Evolutionary conservation across 1,140 invertebrate genomes (phyloP).

Genomic region (Aphaenogaster ashmeadi): DNA sequence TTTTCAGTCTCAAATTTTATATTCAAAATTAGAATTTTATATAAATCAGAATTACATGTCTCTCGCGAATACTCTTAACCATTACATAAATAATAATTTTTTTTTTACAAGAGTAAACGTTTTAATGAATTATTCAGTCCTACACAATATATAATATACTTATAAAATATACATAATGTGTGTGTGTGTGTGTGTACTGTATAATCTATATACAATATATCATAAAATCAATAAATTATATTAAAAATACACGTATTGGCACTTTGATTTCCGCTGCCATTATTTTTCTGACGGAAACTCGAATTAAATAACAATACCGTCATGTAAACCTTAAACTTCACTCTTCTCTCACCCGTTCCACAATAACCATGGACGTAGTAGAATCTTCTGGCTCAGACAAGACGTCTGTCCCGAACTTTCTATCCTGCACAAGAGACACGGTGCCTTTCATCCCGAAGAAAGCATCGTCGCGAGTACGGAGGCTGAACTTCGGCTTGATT

Average conservation of each 20-base stretch:
- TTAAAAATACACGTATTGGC: not conserved
- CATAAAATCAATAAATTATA: slow-evolving; percentile 9
- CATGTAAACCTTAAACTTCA: slow-evolving; percentile 34
- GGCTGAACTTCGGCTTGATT: slow-evolving; percentile 76
- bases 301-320: slow-evolving; percentile 30
- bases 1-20: not conserved
- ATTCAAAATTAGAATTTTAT: not conserved
- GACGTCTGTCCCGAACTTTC: slow-evolving; percentile 50
- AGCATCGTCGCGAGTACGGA: slow-evolving; percentile 33
- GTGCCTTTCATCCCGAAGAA: slow-evolving; percentile 32
- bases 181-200: not conserved
- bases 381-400: slow-evolving; percentile 32
- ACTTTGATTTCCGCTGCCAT: not conserved
- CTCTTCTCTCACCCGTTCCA: not conserved
- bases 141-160: not conserved
- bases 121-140: not conserved
- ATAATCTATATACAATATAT: not conserved
- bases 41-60: no score
- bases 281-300: not conserved
- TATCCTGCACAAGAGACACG: slow-evolving; percentile 49
- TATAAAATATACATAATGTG: not conserved
- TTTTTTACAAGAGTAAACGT: not conserved
- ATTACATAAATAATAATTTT: not conserved
- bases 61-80: not conserved
- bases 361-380: slow-evolving; percentile 15